Percentiles rank a stretch among this genome's conserved stretches.
phyloP scores from a whole-genome alignment of 2,113 vertebrate genomes.

The Trogon melanurus region DNA sequence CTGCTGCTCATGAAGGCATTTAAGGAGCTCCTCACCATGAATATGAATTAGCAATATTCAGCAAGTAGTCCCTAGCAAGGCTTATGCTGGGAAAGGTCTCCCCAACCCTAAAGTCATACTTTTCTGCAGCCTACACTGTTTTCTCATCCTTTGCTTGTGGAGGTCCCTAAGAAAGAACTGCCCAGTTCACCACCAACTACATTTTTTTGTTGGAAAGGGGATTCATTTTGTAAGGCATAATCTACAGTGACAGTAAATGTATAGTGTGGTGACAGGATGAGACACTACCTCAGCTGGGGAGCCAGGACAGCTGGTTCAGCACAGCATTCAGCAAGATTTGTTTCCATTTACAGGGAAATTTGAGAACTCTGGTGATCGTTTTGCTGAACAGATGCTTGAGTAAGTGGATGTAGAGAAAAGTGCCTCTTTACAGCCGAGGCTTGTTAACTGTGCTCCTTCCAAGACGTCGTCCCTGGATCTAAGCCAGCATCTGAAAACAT shows the following conservation, averaged over 20 bases:
- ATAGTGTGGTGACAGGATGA: not conserved
- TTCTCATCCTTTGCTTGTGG: not conserved
- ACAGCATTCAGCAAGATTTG: conserved; percentile 45
- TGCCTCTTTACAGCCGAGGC: not conserved
- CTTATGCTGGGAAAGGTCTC: not conserved
- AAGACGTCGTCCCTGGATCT: not conserved
- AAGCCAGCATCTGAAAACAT: not conserved
- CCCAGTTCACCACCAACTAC: not conserved
- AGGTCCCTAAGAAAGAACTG: not conserved
- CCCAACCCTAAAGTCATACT: not conserved
- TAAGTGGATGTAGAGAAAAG: conserved; percentile 13
- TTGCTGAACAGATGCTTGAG: conserved; percentile 55
- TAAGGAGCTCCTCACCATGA: fast-evolving
- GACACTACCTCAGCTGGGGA: conserved; percentile 3
- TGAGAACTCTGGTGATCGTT: conserved; percentile 36
- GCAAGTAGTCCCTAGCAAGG: not conserved
- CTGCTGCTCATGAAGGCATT: not conserved
- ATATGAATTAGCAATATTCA: not conserved
- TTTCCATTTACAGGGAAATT: conserved; percentile 28
- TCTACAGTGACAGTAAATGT: not conserved
- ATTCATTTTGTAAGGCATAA: not conserved
- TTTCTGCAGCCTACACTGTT: not conserved
- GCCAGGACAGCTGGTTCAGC: conserved; percentile 33
- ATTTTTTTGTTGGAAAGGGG: not conserved
- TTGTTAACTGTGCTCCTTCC: conserved; percentile 1